Percentiles rank a stretch among this genome's conserved stretches.
Conservation (phyloP, 2,113 vertebrate genomes). For the Sus scrofa region T2T-Sscrofa CM000814.6:36199501-36200000, state of each 20-base stretch:
- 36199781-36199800: neutral
- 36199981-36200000: too few species aligned
- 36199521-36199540: neutral
- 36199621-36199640: neutral
- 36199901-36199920: too few species aligned
- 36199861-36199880: too few species aligned
- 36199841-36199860: neutral
- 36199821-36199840: neutral
- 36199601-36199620: neutral
- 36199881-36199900: too few species aligned
- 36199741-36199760: neutral
- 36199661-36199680: neutral
- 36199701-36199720: rapidly evolving
- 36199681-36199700: neutral
- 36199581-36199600: neutral
- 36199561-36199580: neutral
- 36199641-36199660: neutral
- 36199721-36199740: too few species aligned
- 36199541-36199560: neutral
- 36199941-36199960: too few species aligned
- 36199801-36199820: neutral
- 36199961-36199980: too few species aligned
- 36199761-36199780: neutral
- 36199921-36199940: too few species aligned
- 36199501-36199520: neutral